Conservation (phyloP, 2,888 invertebrate species). For the Sthenelais limicola region DNA sequence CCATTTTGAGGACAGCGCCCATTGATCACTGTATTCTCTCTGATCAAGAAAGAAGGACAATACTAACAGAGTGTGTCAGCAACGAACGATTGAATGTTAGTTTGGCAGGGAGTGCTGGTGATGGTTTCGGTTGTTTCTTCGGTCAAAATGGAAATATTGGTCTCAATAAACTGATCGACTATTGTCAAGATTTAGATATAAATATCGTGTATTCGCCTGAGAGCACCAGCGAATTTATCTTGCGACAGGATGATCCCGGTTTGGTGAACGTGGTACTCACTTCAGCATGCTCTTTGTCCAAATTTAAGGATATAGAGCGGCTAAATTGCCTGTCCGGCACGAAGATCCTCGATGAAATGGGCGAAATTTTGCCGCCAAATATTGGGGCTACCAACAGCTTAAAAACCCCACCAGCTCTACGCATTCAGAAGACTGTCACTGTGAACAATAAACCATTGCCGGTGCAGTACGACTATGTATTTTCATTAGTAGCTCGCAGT, state of each 20-base stretch:
- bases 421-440: background rate
- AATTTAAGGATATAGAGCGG: background rate
- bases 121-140: conserved; percentile 21
- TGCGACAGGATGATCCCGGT: background rate
- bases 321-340: conserved; percentile 2
- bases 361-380: background rate
- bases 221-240: background rate
- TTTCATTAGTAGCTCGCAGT: background rate
- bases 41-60: background rate
- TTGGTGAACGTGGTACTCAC: conserved; percentile 7
- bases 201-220: conserved; percentile 1
- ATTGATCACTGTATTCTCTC: conserved; percentile 1
- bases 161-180: background rate
- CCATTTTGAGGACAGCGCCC: background rate
- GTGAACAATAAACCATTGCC: background rate
- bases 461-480: conserved; percentile 25
- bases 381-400: background rate
- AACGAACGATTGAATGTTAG: background rate
- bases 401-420: conserved; percentile 7
- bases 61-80: background rate
- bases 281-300: too few relatives aligned
- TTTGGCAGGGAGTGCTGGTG: conserved; percentile 10
- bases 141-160: conserved; percentile 17
- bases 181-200: conserved; percentile 8
- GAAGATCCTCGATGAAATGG: conserved; percentile 14